Evolutionary conservation across 2,113 vertebrate genomes (phyloP), one percentile per base, ranked within the genome.

Genomic region (Nipponia nippon): DNA sequence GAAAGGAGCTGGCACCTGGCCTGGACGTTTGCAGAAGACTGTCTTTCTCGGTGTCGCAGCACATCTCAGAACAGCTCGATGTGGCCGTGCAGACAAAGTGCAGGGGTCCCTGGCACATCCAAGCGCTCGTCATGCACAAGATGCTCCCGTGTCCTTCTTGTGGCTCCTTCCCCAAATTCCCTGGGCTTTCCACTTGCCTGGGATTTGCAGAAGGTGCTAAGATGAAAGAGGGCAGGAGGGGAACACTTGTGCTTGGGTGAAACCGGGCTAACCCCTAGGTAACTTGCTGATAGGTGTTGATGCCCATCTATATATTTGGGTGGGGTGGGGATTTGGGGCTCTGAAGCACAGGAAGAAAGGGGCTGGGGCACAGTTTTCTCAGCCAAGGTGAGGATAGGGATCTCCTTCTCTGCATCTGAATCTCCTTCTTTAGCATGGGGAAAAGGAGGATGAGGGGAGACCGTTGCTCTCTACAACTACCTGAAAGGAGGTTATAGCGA

Each of bases 1-100:
- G 46, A 79, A 95, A 59, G 91, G 62, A 87, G 21, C 32, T 96
- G 91, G 82, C 84, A 78, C 82, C 71, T 94, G 91, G 75, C 94
- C 78, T 77, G 84, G 66, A 62, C 84, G 75, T 73, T 62, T 94
- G 91, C 87, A 93, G 84, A 38, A 83, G 38, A 18, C 22, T 36
- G 50, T 38, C 76, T 36, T 59, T 61, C 73, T 56, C 2, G 0
- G 30, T 84, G 79, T 87, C 1, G 7, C 94, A 93, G 93, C 73
- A 73, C 1, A 1, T 40, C 23, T 11, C 11, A 5, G 29, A 91
- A 36, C 0, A 1, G 40, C 20, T 85, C 7, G 2, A 46, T 36
- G 91, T 55, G 62, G 85, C 50, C 38, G 38, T 86, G 53, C 78
- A 59, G 84, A 21, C 13, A 49, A 62, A 80, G 56, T 13, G 2